Percentiles rank a stretch among this genome's conserved stretches.
phyloP scores from a whole-genome alignment of 92 coral and sea anemone genomes.

The Parazoanthus atlanticus region DNA sequence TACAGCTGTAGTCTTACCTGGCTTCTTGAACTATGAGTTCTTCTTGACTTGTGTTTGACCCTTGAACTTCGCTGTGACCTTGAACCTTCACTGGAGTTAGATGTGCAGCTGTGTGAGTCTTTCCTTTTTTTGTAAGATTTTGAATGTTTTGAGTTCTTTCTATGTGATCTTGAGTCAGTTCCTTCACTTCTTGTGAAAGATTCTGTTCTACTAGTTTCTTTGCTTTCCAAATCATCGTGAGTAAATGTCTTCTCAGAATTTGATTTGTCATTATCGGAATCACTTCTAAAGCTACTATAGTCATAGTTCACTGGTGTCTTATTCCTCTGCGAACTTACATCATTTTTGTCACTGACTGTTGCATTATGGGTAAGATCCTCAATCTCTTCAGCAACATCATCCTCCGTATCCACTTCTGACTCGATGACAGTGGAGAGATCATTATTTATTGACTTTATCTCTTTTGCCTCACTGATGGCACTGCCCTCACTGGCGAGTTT shows the following conservation, averaged over 20 bases:
- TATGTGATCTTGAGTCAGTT: conserved; percentile 42
- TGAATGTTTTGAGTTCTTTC: conserved; percentile 50
- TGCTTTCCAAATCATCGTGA: neutral
- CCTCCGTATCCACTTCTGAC: conserved; percentile 79
- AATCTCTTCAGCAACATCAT: conserved; percentile 89
- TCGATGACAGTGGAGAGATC: conserved; percentile 54
- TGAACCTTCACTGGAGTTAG: conserved; percentile 46
- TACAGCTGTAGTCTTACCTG: conserved; percentile 1
- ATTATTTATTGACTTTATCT: conserved; percentile 70
- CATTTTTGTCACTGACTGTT: conserved; percentile 3
- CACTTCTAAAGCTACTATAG: conserved; percentile 35
- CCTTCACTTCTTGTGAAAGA: conserved; percentile 36
- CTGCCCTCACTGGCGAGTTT: conserved; percentile 44
- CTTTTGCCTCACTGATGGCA: conserved; percentile 58
- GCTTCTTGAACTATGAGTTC: conserved; percentile 50
- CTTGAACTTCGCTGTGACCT: conserved; percentile 52
- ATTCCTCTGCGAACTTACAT: neutral
- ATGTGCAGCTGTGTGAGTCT: conserved; percentile 28
- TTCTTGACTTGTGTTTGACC: conserved; percentile 36
- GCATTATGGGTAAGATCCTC: conserved; percentile 70
- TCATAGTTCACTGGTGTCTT: conserved; percentile 22
- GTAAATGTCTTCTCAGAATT: conserved; percentile 39
- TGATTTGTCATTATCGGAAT: conserved; percentile 36
- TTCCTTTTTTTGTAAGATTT: conserved; percentile 39
- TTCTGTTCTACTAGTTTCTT: neutral